Conservation (phyloP, 2,797 vertebrate species). For the Anguilla pacifica region DNA sequence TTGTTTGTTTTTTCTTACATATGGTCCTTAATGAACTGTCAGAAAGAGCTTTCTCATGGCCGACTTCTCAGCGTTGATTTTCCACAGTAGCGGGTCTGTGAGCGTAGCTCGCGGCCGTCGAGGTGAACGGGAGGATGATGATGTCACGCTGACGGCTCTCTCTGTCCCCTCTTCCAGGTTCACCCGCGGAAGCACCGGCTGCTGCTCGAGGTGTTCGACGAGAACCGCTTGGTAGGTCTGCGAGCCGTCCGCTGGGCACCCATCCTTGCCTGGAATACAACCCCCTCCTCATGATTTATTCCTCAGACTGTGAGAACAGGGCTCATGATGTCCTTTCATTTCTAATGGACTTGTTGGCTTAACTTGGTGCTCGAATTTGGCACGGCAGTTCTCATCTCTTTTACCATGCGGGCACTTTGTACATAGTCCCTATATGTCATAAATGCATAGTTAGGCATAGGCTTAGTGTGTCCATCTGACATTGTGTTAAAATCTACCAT, state of each 20-base stretch:
- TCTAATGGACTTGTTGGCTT: neutral
- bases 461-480: neutral
- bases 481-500: neutral
- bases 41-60: neutral
- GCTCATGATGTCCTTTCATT: neutral
- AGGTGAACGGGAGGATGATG: neutral
- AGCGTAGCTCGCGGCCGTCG: neutral
- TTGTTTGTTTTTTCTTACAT: neutral
- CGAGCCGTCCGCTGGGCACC: neutral
- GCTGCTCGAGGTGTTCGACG: slow-evolving; percentile 95
- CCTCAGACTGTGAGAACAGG: neutral
- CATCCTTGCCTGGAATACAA: neutral
- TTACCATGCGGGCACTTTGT: neutral
- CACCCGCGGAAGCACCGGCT: slow-evolving; percentile 87
- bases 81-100: neutral
- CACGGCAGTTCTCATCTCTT: neutral
- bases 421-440: neutral
- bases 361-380: neutral
- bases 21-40: neutral
- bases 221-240: slow-evolving; percentile 92
- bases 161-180: slow-evolving; percentile 72
- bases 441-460: neutral
- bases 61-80: neutral
- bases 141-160: neutral
- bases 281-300: neutral